Percentiles rank a stretch among this genome's conserved stretches.
phyloP scores from a whole-genome alignment of 1,140 invertebrate species.

The Drosophila ogumai region DNA sequence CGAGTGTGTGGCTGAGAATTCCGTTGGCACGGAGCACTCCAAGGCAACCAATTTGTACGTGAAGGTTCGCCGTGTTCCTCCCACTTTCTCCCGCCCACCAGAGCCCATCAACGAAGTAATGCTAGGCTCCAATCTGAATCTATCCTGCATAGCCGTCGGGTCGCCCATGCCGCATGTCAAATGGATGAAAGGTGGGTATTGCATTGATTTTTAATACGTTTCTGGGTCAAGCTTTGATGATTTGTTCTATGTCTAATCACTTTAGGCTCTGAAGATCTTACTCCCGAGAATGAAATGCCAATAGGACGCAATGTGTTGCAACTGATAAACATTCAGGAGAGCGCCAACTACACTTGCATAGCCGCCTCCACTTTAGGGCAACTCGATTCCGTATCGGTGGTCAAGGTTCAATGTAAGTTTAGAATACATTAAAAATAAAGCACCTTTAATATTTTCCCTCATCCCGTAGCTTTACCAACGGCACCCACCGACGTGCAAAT shows the following conservation, averaged over 20 bases:
- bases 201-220: not conserved
- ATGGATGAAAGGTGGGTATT: conserved; percentile 92
- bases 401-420: conserved; percentile 97
- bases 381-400: conserved; percentile 93
- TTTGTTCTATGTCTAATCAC: no score
- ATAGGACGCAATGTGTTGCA: conserved; percentile 94
- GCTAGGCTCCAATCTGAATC: conserved; percentile 94
- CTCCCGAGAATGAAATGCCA: conserved; percentile 93
- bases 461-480: conserved; percentile 89
- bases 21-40: conserved; percentile 96
- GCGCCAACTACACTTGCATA: conserved; percentile 98
- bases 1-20: conserved; percentile 96
- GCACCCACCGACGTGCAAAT: conserved; percentile 94
- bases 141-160: conserved; percentile 98
- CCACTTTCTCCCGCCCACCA: conserved; percentile 96
- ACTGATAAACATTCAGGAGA: conserved; percentile 94
- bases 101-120: conserved; percentile 93
- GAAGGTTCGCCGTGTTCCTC: conserved; percentile 97
- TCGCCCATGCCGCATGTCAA: conserved; percentile 99
- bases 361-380: conserved; percentile 97
- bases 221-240: not conserved
- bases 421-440: not conserved
- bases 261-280: conserved; percentile 90
- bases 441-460: not conserved
- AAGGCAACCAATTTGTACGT: conserved; percentile 96